Base-by-base conservation (phyloP, 2,888 invertebrate genomes). In the Xestia xanthographa region DNA sequence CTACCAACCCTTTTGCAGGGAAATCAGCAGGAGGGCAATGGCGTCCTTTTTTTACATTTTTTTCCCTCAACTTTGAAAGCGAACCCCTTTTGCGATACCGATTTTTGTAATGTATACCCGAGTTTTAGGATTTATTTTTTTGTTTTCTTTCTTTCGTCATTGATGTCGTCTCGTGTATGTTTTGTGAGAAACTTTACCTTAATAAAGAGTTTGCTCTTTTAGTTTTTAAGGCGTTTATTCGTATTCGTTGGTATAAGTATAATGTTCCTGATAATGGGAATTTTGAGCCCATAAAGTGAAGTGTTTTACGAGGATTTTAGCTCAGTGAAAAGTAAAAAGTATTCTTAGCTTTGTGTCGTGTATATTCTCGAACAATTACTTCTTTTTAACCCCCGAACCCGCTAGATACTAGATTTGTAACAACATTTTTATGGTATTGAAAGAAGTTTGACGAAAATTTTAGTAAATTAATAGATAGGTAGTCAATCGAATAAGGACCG, bases 11-110 rank as follows among this genome's bases (percentile, higher is more conserved):
- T 93, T 93, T 92, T 22, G 88, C 92, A 92, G 92, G 91, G 93
- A 94, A 95, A 94, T 94, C 95, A 95, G 92, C 93, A 95, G 94
- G 95, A 95, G 95, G 94, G 94, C 93, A 92, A 92, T 92, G 92
- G 90, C 80, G 88, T 89, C 87, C 92, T 92, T 93, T 92, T 93
- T 60, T 91, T 3, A 50, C 34, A 65, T 63, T 77, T 90, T 93
- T 92, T 92, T 85, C 92, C 93, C 93, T 92, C 92, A 90, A 92
- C 86, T 95, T 96, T 96, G 95, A 94, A 95, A 95, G 83, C 91
- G 95, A 95, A 92, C 93, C 95, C 93, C 91, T 94, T 95, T 90
- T 86, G 88, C 89, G 90, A 91, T 89, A 65, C 80, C 91, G 92
- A 88, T 93, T 95, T 81, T 62, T 76, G 79, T 95, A 96, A 96